A percentile compares a stretch with the other conserved stretches of the same genome.
These are phyloP conservation scores for Falco biarmicus DNA, from an alignment of 2,797 vertebrate genomes.

Conservation along the genomic window DNA sequence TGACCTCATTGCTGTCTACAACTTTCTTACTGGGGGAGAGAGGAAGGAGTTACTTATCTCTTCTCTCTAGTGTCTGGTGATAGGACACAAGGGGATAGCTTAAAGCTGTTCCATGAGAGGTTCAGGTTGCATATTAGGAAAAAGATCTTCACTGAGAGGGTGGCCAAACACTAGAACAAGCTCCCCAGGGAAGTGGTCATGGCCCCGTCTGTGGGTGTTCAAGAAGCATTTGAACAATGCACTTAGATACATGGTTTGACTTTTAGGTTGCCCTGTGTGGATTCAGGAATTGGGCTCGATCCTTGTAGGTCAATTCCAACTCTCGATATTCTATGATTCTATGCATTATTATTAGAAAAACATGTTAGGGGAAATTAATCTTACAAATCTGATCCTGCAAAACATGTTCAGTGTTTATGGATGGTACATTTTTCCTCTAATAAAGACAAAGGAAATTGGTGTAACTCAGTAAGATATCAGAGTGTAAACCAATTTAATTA, in stretches of 20 bases:
- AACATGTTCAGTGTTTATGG: neutral
- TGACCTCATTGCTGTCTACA: neutral
- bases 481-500: neutral
- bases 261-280: neutral
- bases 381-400: neutral
- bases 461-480: neutral
- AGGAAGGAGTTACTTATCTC: neutral
- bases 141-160: neutral
- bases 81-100: neutral
- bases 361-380: neutral
- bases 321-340: neutral
- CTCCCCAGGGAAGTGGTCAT: neutral
- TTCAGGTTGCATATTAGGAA: neutral
- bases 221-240: neutral
- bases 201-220: accelerated
- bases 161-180: neutral
- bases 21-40: neutral
- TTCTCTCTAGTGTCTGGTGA: neutral
- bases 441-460: neutral
- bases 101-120: neutral
- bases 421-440: neutral
- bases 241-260: neutral
- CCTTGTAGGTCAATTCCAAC: neutral
- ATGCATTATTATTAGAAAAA: neutral
- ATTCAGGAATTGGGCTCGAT: neutral